Evolutionary conservation across 2,113 vertebrate genomes (phyloP), one percentile per base, ranked within the genome.

Genomic region (Heliornis fulica): DNA sequence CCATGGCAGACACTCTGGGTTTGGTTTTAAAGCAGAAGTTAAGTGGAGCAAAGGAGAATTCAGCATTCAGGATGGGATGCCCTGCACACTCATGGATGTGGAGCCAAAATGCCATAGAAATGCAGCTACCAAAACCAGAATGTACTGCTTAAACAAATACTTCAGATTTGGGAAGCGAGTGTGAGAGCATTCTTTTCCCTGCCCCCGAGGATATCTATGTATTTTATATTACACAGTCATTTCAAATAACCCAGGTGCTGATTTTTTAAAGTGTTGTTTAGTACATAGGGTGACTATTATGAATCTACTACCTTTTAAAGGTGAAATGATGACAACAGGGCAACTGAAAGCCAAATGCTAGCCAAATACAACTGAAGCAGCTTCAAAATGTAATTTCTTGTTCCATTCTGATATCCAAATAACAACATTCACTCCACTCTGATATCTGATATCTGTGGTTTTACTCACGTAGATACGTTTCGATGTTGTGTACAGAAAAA

Each of bases 391-490:
- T 9, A 36, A 41, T 3, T 50, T 80, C 43, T 65, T 90, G 9
- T 45, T 78, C 32, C 26, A 0, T 75, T 70, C 13, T 63, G 48
- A 7, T 34, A 13, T 18, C 41, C 80, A 36, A 90, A 29, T 13
- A 17, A 15, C 36, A 12, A 3, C 50, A 12, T 20, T 80, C 36
- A 41, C 21, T 60, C 54, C 36, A 10, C 72, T 57, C 36, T 80
- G 72, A 16, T 54, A 6, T 57, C 36, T 80, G 72, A 16, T 54
- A 6, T 25, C 64, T 81, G 43, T n/a, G 17, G 40, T 2, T 4
- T 31, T 82, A 1, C 87, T 59, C 77, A 31, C 59, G 80, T 45
- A 99, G 98, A 96, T 99, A 75, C 90, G 89, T 51, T 98, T 98
- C 70, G 94, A 99, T 74, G 87, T 98, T 22, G 31, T 50, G 7